These are phyloP conservation scores for Heliconius hewitsoni DNA, from an alignment of 1,140 invertebrate species.

Conservation along the genomic window DNA sequence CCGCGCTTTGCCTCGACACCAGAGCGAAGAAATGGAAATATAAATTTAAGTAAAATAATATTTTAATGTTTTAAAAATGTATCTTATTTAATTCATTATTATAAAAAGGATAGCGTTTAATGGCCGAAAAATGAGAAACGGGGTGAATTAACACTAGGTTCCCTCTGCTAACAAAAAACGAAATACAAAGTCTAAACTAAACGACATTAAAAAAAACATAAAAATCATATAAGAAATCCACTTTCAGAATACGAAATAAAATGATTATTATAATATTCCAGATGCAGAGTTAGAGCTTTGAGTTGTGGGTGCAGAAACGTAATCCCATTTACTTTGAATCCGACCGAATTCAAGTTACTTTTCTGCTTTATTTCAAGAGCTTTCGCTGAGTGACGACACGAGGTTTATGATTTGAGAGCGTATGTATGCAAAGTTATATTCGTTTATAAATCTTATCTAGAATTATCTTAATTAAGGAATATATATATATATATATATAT, in stretches of 20 bases:
- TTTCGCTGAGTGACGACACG: not conserved
- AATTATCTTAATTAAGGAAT: not conserved
- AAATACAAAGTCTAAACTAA: not conserved
- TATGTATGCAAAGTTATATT: conserved; percentile 1
- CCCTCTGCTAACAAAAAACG: not conserved
- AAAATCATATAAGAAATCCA: not conserved
- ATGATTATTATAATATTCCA: not conserved
- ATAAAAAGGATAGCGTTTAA: no score
- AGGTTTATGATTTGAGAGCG: not conserved
- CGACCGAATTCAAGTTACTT: conserved; percentile 7
- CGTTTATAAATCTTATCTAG: not conserved
- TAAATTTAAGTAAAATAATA: no score
- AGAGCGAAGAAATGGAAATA: no score
- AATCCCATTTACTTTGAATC: conserved; percentile 12
- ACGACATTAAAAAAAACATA: not conserved
- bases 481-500: not conserved
- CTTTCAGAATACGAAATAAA: not conserved
- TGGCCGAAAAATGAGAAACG: no score
- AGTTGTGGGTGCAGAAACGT: conserved; percentile 7
- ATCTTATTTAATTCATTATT: no score
- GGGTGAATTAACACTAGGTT: not conserved
- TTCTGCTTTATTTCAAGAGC: not conserved
- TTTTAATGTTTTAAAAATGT: no score
- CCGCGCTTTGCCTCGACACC: no score
- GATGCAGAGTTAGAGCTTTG: not conserved